Conservation (phyloP, 2,113 vertebrate species). For the Spilogale gracilis region DNA sequence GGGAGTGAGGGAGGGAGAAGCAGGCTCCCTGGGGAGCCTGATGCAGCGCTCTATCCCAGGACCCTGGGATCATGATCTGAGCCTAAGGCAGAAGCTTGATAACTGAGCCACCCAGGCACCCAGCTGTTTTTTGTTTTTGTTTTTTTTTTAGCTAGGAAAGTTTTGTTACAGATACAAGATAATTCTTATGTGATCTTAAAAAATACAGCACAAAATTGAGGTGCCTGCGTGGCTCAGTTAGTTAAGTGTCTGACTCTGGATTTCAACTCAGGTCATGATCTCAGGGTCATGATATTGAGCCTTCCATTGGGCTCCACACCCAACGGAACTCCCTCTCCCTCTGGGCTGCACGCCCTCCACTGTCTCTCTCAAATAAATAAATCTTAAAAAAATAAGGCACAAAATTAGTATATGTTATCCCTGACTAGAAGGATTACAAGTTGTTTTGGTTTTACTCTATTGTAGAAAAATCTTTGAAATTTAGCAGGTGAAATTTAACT, state of each 20-base stretch:
- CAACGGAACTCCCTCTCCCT: too few relatives aligned
- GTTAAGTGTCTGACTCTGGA: not conserved
- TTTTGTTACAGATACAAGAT: not conserved
- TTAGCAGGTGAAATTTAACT: slow-evolving; percentile 18
- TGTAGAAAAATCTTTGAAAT: slow-evolving; percentile 35
- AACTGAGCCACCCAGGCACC: too few relatives aligned
- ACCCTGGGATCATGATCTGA: too few relatives aligned
- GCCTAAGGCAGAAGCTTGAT: too few relatives aligned
- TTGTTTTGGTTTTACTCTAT: slow-evolving; percentile 41
- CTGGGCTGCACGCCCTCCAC: not conserved
- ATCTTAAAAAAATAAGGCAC: slow-evolving; percentile 14
- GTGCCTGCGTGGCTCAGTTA: not conserved
- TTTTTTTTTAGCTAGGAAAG: not conserved
- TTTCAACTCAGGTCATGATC: not conserved
- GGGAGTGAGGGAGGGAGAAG: too few relatives aligned
- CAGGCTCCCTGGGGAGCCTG: too few relatives aligned
- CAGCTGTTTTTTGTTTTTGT: not conserved
- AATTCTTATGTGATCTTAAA: slow-evolving; percentile 34
- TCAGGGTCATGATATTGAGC: not conserved
- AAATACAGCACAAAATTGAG: slow-evolving; percentile 15
- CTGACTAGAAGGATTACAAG: not conserved
- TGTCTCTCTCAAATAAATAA: not conserved
- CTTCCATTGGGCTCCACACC: not conserved
- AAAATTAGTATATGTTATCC: slow-evolving; percentile 17
- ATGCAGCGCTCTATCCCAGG: too few relatives aligned